A percentile compares a stretch with the other conserved stretches of the same genome.
phyloP scores from a whole-genome alignment of 2,888 invertebrate species.

The Eristalis intricaria region DNA sequence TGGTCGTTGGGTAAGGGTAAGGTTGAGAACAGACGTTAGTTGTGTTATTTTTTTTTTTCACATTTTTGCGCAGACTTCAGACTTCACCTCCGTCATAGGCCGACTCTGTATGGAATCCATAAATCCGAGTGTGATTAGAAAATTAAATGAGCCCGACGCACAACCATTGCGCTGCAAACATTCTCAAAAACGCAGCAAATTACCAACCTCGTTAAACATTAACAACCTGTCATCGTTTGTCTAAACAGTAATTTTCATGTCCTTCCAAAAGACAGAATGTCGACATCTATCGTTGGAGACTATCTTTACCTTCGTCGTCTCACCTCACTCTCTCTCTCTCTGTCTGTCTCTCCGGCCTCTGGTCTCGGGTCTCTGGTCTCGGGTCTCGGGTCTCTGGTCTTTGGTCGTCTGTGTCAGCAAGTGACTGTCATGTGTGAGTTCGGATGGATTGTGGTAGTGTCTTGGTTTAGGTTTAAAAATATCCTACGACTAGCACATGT shows the following conservation, averaged over 20 bases:
- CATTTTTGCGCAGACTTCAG: constrained; percentile 7
- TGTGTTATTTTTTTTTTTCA: background rate
- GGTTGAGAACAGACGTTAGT: constrained; percentile 19
- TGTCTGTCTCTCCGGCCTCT: background rate
- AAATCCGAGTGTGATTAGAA: constrained; percentile 70
- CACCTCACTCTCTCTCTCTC: constrained; percentile 23
- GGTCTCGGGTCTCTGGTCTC: constrained; percentile 1
- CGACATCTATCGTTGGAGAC: constrained; percentile 56
- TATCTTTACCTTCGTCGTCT: background rate
- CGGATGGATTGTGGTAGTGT: background rate
- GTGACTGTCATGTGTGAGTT: background rate
- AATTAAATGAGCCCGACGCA: constrained; percentile 64
- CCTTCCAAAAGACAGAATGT: constrained; percentile 71
- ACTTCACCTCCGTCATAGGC: constrained; percentile 3
- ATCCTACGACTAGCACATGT: constrained; percentile 71
- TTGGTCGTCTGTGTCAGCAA: background rate
- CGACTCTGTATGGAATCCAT: constrained; percentile 61
- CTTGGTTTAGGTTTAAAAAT: constrained; percentile 59
- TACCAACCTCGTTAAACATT: constrained; percentile 72
- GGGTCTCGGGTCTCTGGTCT: background rate
- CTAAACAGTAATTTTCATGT: constrained; percentile 72
- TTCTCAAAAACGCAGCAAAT: constrained; percentile 59
- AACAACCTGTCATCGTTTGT: constrained; percentile 72
- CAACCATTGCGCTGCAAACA: constrained; percentile 5
- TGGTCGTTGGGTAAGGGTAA: background rate